Evolutionary conservation across 1,140 invertebrate genomes (phyloP).

Genomic region (Drosophila baimaii): DNA sequence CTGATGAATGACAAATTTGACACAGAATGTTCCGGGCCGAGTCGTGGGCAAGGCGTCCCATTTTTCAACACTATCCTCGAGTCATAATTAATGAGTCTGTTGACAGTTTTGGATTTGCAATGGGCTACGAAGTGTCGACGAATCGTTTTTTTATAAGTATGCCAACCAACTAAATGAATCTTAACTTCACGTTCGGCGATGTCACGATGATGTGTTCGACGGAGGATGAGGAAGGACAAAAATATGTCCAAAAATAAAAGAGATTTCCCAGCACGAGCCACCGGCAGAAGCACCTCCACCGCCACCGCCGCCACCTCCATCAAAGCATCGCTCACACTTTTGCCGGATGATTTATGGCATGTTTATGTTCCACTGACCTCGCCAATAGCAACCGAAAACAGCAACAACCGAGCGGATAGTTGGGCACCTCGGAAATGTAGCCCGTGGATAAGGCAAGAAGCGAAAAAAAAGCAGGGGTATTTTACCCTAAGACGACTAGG

Average conservation of each 20-base stretch:
- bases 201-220: conserved; percentile 30
- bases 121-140: conserved; percentile 55
- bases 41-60: conserved; percentile 39
- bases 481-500: conserved; percentile 1
- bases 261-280: conserved; percentile 65
- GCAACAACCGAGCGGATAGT: conserved; percentile 35
- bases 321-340: conserved; percentile 40
- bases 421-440: conserved; percentile 39
- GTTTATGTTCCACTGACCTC: conserved; percentile 80
- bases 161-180: conserved; percentile 44
- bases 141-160: conserved; percentile 37
- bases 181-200: conserved; percentile 33
- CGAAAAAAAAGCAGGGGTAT: not conserved
- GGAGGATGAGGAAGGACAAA: conserved; percentile 41
- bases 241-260: conserved; percentile 62
- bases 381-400: conserved; percentile 53
- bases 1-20: conserved; percentile 81
- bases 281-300: conserved; percentile 21
- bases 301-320: conserved; percentile 48
- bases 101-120: conserved; percentile 72
- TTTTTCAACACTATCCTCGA: conserved; percentile 58
- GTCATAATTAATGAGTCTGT: conserved; percentile 71
- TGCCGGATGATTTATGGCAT: conserved; percentile 72
- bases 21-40: conserved; percentile 43
- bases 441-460: conserved; percentile 34